Conservation (phyloP, 2,113 vertebrate genomes). For the Morphnarchus princeps region DNA sequence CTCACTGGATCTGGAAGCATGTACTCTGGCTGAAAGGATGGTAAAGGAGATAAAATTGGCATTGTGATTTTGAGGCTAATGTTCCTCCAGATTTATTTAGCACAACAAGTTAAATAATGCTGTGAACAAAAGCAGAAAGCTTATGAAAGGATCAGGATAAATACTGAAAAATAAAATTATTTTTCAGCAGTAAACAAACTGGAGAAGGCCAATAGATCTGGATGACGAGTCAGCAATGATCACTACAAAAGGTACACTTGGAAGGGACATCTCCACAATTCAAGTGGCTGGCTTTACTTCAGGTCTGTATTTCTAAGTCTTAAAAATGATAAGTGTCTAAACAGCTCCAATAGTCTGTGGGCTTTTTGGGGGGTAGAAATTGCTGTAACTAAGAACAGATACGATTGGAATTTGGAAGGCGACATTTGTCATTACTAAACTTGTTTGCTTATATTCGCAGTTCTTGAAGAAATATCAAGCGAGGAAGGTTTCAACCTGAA, state of each 20-base stretch:
- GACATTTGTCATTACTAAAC: conserved; percentile 66
- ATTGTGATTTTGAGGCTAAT: conserved; percentile 43
- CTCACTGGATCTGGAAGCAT: neutral
- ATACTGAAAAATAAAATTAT: conserved; percentile 61
- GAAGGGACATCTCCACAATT: conserved; percentile 68
- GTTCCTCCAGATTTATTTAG: conserved; percentile 55
- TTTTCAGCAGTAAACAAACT: conserved; percentile 55
- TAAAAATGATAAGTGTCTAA: conserved; percentile 69
- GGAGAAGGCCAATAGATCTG: conserved; percentile 60
- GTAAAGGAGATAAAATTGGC: neutral
- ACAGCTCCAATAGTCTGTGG: conserved; percentile 29
- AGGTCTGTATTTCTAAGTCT: conserved; percentile 71
- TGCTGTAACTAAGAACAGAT: conserved; percentile 67
- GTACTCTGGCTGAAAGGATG: neutral
- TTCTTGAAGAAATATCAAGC: conserved; percentile 60
- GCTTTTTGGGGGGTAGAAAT: conserved; percentile 30
- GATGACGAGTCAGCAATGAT: conserved; percentile 54
- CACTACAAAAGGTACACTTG: conserved; percentile 69
- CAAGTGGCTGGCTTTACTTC: conserved; percentile 66
- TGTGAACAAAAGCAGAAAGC: conserved; percentile 10
- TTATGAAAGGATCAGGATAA: conserved; percentile 61
- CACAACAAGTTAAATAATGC: conserved; percentile 43
- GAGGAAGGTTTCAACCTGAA: conserved; percentile 54
- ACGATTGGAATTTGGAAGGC: conserved; percentile 70
- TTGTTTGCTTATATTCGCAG: conserved; percentile 69